Evolutionary conservation across 1,140 invertebrate genomes (phyloP).

Genomic region (Papilio machaon): DNA sequence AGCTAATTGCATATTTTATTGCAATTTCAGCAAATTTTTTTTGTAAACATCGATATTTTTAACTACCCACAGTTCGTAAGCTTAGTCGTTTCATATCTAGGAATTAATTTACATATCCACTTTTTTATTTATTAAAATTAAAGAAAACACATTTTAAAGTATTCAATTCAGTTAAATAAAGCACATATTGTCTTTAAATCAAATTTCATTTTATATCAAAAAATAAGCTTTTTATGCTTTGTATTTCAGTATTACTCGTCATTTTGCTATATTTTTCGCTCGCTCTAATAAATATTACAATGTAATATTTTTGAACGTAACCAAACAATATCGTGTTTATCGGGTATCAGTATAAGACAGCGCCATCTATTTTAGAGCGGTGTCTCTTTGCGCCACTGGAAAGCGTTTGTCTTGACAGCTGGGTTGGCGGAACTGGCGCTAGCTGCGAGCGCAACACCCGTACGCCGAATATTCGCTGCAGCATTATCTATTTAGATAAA

Average conservation of each 20-base stretch:
- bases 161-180: background rate
- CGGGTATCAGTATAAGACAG: background rate
- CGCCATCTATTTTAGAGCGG: conserved; percentile 60
- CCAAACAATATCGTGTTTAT: background rate
- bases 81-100: background rate
- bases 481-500: conserved; percentile 65
- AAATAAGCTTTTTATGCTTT: background rate
- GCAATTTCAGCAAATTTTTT: conserved; percentile 11
- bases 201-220: background rate
- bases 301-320: background rate
- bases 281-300: background rate
- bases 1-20: conserved; percentile 20
- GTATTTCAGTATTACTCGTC: background rate
- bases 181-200: background rate
- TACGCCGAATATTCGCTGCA: conserved; percentile 77
- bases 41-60: conserved; percentile 4
- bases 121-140: background rate
- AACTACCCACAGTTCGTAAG: background rate
- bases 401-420: conserved; percentile 78
- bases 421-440: conserved; percentile 79
- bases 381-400: conserved; percentile 80
- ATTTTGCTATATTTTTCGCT: background rate
- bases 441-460: conserved; percentile 77
- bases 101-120: background rate
- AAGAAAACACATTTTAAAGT: background rate